These are phyloP conservation scores for Sparus aurata DNA, from an alignment of 2,797 vertebrate genomes.

Conservation along the genomic window DNA sequence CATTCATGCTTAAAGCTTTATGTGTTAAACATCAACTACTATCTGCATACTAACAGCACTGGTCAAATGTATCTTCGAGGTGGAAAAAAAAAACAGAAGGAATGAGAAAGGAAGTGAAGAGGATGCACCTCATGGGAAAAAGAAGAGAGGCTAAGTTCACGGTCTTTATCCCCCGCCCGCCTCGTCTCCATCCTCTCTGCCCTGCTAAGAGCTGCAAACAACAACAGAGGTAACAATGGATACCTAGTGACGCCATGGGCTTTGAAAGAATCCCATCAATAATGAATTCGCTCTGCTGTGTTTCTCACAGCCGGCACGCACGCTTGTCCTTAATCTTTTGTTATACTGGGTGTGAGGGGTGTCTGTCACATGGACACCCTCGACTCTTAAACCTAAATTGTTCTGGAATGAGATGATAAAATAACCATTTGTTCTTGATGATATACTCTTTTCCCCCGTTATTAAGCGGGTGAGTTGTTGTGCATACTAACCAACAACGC, in stretches of 20 bases:
- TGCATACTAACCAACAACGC: slow-evolving; percentile 13
- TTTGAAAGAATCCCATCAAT: slow-evolving; percentile 78
- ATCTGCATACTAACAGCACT: slow-evolving; percentile 8
- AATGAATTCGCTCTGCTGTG: slow-evolving; percentile 70
- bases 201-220: slow-evolving; percentile 64
- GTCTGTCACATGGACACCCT: slow-evolving; percentile 53
- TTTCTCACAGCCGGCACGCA: slow-evolving; percentile 60
- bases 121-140: slow-evolving; percentile 31
- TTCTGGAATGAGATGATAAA: slow-evolving; percentile 44
- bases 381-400: slow-evolving; percentile 37
- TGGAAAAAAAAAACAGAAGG: slow-evolving; percentile 24
- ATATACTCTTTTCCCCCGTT: slow-evolving; percentile 20
- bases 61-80: slow-evolving; percentile 16
- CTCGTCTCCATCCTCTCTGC: slow-evolving; percentile 35
- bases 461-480: slow-evolving; percentile 1
- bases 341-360: slow-evolving; percentile 32
- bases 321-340: slow-evolving; percentile 56
- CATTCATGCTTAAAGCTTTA: background rate
- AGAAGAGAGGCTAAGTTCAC: slow-evolving; percentile 29
- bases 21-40: background rate
- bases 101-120: slow-evolving; percentile 44
- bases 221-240: slow-evolving; percentile 76
- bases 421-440: slow-evolving; percentile 27
- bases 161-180: slow-evolving; percentile 38
- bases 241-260: slow-evolving; percentile 66